Evolutionary conservation across 1,140 invertebrate genomes (phyloP).

Genomic region (Orchesella cincta): DNA sequence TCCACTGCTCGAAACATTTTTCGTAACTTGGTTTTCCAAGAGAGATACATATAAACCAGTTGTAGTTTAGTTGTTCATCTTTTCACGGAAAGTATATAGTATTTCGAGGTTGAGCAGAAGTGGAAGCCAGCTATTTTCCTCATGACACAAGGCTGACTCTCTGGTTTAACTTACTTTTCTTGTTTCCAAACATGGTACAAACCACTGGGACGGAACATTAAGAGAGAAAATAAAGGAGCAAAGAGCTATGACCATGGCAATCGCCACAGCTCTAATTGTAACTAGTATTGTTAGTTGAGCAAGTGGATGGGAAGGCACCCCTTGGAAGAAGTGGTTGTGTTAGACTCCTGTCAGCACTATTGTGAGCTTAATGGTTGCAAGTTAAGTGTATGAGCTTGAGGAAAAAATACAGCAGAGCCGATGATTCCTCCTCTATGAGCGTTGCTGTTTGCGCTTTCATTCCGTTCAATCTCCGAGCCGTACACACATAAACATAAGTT

Average conservation of each 20-base stretch:
- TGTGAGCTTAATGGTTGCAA: constrained; percentile 22
- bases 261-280: constrained; percentile 16
- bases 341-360: constrained; percentile 12
- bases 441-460: constrained; percentile 4
- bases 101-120: not conserved
- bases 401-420: not conserved
- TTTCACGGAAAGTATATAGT: not conserved
- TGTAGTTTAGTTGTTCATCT: not conserved
- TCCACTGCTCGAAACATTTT: constrained; percentile 19
- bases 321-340: not conserved
- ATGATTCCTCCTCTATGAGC: no score
- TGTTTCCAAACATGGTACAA: not conserved
- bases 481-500: not conserved
- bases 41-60: no score
- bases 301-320: not conserved
- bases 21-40: constrained; percentile 2
- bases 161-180: not conserved
- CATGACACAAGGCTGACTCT: not conserved
- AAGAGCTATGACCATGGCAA: constrained; percentile 18
- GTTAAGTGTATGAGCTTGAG: constrained; percentile 4
- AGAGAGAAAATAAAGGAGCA: not conserved
- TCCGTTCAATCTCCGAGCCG: not conserved
- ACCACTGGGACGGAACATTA: not conserved
- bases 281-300: not conserved
- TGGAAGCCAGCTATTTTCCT: not conserved